These are phyloP conservation scores for Chrysemys picta DNA, from an alignment of 2,113 vertebrate species.

Conservation along the genomic window DNA sequence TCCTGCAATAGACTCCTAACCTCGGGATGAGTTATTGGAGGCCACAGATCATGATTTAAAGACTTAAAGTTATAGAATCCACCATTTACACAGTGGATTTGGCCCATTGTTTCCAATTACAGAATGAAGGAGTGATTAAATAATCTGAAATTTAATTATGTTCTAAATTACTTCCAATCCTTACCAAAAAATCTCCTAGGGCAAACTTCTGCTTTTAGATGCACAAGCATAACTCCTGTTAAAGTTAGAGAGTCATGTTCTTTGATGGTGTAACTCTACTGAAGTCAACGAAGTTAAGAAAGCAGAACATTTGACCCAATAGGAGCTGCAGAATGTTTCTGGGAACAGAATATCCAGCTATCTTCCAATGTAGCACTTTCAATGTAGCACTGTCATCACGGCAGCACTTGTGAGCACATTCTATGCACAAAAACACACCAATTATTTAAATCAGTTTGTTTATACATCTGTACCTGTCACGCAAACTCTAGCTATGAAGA, in stretches of 20 bases:
- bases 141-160: not conserved
- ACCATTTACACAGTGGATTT: not conserved
- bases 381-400: not conserved
- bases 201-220: not conserved
- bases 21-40: not conserved
- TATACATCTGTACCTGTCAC: not conserved
- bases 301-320: not conserved
- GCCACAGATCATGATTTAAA: not conserved
- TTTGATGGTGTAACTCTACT: not conserved
- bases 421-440: not conserved
- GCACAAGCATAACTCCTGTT: not conserved
- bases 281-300: not conserved
- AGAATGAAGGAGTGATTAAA: not conserved
- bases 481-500: not conserved
- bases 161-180: not conserved
- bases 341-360: not conserved
- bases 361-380: not conserved
- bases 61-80: too few relatives aligned
- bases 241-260: not conserved
- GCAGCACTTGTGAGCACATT: not conserved
- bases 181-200: not conserved
- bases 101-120: not conserved
- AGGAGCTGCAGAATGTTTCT: not conserved
- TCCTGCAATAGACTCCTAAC: not conserved
- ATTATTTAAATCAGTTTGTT: not conserved